phyloP scores from a whole-genome alignment of 37 sponge, comb jelly and placozoan species.

The Tethya wilhelma region DNA sequence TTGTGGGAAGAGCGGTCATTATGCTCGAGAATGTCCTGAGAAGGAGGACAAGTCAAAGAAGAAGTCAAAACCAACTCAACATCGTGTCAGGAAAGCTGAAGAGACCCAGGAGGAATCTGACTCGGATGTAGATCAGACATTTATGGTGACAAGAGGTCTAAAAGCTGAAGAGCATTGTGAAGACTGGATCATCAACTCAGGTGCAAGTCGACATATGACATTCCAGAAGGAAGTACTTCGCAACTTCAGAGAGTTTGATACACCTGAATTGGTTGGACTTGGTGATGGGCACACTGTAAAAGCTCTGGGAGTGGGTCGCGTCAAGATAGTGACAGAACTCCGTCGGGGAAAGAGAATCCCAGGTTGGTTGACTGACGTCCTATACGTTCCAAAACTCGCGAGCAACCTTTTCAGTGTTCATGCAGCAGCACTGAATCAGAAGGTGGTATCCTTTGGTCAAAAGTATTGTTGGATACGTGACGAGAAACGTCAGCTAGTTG shows the following conservation, averaged over 20 bases:
- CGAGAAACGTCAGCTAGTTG: conserved; percentile 8
- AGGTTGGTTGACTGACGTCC: conserved; percentile 11
- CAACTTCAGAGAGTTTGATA: conserved; percentile 28
- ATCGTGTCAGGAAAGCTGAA: conserved; percentile 15
- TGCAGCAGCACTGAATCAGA: conserved; percentile 31
- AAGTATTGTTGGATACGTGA: conserved; percentile 31
- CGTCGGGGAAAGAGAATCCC: conserved; percentile 7
- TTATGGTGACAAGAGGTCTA: not conserved
- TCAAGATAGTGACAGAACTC: conserved; percentile 17
- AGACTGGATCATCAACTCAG: too few species aligned
- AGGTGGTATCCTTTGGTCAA: conserved; percentile 25
- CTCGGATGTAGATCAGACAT: not conserved
- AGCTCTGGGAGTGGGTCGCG: conserved; percentile 36
- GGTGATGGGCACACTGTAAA: conserved; percentile 54
- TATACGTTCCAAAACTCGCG: conserved; percentile 56
- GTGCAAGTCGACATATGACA: conserved; percentile 62
- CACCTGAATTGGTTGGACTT: conserved; percentile 42
- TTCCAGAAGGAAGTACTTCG: conserved; percentile 17
- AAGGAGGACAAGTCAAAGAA: not conserved
- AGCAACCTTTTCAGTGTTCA: conserved; percentile 47
- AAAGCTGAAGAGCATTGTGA: too few species aligned
- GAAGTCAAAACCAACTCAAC: not conserved
- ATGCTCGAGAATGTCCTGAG: conserved; percentile 2
- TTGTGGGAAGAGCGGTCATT: conserved; percentile 19
- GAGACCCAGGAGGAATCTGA: conserved; percentile 8